A percentile compares a stretch with the other conserved stretches of the same genome.
phyloP scores from a whole-genome alignment of 2,797 vertebrate species.

The Pterois miles region DNA sequence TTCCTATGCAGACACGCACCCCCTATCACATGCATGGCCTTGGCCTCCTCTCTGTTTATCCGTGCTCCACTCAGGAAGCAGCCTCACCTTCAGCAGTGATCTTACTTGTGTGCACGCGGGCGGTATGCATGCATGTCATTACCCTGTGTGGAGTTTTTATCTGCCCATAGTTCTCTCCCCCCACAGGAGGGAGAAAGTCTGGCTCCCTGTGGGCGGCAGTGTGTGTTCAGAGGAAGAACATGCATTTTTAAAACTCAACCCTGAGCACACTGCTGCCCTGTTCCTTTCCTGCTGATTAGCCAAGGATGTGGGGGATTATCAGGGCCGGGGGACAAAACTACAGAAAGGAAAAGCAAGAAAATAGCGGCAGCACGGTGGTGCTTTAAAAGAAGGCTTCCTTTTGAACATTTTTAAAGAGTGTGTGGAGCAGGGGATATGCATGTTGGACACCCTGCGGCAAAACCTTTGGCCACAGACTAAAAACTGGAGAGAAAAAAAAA shows the following conservation, averaged over 20 bases:
- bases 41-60: conserved; percentile 38
- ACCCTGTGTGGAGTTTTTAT: conserved; percentile 67
- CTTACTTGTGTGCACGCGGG: conserved; percentile 46
- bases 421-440: conserved; percentile 24
- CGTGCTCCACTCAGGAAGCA: conserved; percentile 49
- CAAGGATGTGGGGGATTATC: conserved; percentile 60
- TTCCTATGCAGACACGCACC: conserved; percentile 39
- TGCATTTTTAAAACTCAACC: conserved; percentile 68
- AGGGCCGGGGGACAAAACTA: conserved; percentile 14
- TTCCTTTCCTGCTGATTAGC: conserved; percentile 67
- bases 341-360: conserved; percentile 17
- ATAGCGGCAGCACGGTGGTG: conserved; percentile 15
- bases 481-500: background rate
- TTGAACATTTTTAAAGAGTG: conserved; percentile 56
- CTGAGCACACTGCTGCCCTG: conserved; percentile 45
- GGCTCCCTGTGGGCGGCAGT: conserved; percentile 46
- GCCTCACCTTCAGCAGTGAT: conserved; percentile 65
- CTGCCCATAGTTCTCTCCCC: conserved; percentile 44
- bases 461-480: conserved; percentile 15
- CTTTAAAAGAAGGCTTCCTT: conserved; percentile 50
- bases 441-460: conserved; percentile 29
- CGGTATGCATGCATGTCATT: conserved; percentile 76
- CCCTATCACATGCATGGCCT: conserved; percentile 32
- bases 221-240: conserved; percentile 55
- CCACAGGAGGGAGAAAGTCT: conserved; percentile 38